Percentiles rank a stretch among this genome's conserved stretches.
These are phyloP conservation scores for Myocastor coypus DNA, from an alignment of 2,113 vertebrate species.

Conservation along the genomic window DNA sequence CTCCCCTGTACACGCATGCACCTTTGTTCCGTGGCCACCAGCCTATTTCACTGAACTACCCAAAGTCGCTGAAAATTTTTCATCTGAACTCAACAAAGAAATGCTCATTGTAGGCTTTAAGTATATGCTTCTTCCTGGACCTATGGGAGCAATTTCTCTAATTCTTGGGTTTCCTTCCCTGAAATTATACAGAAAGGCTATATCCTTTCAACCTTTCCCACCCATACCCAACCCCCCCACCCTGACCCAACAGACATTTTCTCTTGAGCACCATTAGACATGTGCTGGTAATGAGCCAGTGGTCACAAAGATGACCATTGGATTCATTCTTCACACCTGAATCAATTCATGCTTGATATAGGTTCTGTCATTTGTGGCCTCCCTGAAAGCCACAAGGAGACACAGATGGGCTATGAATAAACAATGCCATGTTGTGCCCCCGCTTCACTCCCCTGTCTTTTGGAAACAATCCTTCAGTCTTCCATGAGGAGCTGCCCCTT, in stretches of 20 bases:
- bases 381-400: not conserved
- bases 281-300: not conserved
- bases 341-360: not conserved
- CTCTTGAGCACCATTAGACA: not conserved
- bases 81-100: conserved; percentile 56
- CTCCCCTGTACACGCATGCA: too few species aligned
- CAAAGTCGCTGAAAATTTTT: conserved; percentile 17
- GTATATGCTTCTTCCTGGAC: conserved; percentile 23
- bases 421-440: not conserved
- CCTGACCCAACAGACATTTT: not conserved
- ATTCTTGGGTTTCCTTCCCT: conserved; percentile 57
- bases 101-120: conserved; percentile 28
- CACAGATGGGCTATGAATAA: not conserved
- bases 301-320: not conserved
- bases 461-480: not conserved
- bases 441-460: not conserved
- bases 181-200: conserved; percentile 37
- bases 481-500: not conserved
- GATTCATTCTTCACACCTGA: not conserved
- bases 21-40: not conserved
- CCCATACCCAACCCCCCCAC: not conserved
- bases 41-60: not conserved
- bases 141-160: conserved; percentile 32
- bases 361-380: not conserved
- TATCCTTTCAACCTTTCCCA: conserved; percentile 25